Percentiles rank a stretch among this genome's conserved stretches.
Evolutionary conservation across 2,888 invertebrate species (phyloP).

Genomic region (Coelinius sp.): DNA sequence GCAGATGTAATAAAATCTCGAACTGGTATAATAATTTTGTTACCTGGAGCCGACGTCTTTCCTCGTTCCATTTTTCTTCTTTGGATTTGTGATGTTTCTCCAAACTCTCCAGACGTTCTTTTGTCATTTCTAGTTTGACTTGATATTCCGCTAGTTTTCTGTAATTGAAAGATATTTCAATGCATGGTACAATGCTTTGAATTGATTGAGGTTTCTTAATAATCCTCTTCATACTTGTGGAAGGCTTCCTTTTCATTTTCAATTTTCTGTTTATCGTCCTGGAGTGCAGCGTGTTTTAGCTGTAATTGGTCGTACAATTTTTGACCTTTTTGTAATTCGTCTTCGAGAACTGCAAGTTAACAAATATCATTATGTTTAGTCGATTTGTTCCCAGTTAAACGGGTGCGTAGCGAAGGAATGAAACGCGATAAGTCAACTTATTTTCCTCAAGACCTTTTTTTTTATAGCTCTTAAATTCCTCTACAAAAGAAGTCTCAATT

Average conservation of each 20-base stretch:
- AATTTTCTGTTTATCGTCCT: conserved; percentile 86
- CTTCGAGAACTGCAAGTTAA: conserved; percentile 75
- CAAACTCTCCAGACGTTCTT: conserved; percentile 77
- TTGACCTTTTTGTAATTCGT: conserved; percentile 77
- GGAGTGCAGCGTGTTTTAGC: conserved; percentile 85
- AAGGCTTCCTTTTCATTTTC: conserved; percentile 87
- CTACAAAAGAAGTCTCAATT: no score
- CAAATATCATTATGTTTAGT: conserved; percentile 27
- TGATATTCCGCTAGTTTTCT: conserved; percentile 77
- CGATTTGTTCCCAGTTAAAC: no score
- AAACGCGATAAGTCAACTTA: no score
- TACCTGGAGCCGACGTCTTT: conserved; percentile 71
- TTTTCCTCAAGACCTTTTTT: no score
- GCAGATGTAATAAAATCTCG: conserved; percentile 31
- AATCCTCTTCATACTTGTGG: conserved; percentile 76
- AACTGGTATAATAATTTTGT: conserved; percentile 47
- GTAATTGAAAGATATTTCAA: conserved; percentile 51
- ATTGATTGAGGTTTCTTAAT: not conserved
- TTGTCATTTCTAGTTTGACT: conserved; percentile 76
- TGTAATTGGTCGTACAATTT: conserved; percentile 86
- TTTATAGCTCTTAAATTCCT: no score
- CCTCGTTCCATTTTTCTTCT: conserved; percentile 81
- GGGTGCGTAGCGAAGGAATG: no score
- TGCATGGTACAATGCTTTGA: not conserved
- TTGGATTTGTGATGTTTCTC: conserved; percentile 78